Conservation (phyloP, 2,888 invertebrate genomes). For the Nasonia oneida region DNA sequence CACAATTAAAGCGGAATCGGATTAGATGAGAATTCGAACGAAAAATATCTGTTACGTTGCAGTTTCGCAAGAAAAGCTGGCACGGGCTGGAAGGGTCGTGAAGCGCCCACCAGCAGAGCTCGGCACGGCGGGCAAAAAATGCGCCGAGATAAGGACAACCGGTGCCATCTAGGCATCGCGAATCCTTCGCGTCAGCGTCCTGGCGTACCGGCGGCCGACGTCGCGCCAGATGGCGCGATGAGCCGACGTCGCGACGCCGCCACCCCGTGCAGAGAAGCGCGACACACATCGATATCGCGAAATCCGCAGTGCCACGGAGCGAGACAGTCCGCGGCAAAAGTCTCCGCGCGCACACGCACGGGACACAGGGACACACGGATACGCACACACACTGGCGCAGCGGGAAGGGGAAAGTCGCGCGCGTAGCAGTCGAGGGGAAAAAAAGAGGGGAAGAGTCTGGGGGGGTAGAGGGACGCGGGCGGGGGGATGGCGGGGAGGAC, state of each 20-base stretch:
- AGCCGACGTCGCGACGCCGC: slow-evolving; percentile 51
- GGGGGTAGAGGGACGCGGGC: background rate
- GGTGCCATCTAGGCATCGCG: slow-evolving; percentile 58
- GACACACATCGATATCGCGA: background rate
- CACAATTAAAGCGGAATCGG: background rate
- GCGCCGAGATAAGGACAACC: slow-evolving; percentile 38
- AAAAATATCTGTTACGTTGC: background rate
- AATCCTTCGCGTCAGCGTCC: slow-evolving; percentile 44
- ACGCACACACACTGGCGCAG: background rate
- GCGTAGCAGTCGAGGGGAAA: background rate
- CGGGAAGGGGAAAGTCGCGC: slow-evolving; percentile 9
- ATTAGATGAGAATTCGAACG: slow-evolving; percentile 4
- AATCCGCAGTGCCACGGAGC: background rate
- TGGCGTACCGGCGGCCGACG: slow-evolving; percentile 60
- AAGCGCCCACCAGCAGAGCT: too few species aligned
- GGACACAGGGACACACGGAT: too few species aligned
- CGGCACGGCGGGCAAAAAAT: background rate
- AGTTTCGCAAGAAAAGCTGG: too few species aligned
- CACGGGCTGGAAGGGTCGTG: too few species aligned
- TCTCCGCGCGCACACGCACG: background rate
- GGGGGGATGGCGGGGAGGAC: slow-evolving; percentile 25
- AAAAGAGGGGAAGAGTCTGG: background rate
- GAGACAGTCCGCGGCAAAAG: background rate
- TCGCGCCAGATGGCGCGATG: slow-evolving; percentile 59
- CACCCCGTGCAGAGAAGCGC: slow-evolving; percentile 36